These are phyloP conservation scores for Podarcis cretensis DNA, from an alignment of 2,113 vertebrate genomes.

Conservation along the genomic window DNA sequence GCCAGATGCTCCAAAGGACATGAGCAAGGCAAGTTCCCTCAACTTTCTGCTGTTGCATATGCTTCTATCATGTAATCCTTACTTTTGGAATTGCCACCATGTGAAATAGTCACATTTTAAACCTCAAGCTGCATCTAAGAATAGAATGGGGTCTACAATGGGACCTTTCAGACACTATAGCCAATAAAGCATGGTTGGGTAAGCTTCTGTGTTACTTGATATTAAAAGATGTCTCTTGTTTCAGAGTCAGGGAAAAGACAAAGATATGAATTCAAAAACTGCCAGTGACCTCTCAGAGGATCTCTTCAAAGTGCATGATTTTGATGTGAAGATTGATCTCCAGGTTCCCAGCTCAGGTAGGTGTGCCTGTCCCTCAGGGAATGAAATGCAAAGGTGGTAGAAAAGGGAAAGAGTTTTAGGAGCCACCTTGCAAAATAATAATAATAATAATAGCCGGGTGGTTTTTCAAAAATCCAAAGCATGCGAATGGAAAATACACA, in stretches of 20 bases:
- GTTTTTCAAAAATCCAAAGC: background rate
- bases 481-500: background rate
- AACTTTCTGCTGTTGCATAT: background rate
- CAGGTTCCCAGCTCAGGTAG: slow-evolving; percentile 98
- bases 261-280: slow-evolving; percentile 89
- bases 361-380: slow-evolving; percentile 30
- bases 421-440: background rate
- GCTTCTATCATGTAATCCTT: background rate
- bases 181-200: background rate
- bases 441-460: too few relatives aligned
- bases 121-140: background rate
- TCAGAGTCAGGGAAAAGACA: slow-evolving; percentile 89
- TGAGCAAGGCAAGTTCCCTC: slow-evolving; percentile 81
- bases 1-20: slow-evolving; percentile 82
- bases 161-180: background rate
- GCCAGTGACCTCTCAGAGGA: slow-evolving; percentile 97
- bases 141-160: background rate
- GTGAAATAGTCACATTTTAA: background rate
- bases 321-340: slow-evolving; percentile 98
- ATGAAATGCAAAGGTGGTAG: background rate
- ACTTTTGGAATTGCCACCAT: background rate
- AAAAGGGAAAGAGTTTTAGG: background rate
- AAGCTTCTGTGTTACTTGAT: background rate
- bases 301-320: slow-evolving; percentile 98
- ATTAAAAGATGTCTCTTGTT: slow-evolving; percentile 47